These are phyloP conservation scores for Lasioglossum marginatum DNA, from an alignment of 2,888 invertebrate genomes.

Conservation along the genomic window DNA sequence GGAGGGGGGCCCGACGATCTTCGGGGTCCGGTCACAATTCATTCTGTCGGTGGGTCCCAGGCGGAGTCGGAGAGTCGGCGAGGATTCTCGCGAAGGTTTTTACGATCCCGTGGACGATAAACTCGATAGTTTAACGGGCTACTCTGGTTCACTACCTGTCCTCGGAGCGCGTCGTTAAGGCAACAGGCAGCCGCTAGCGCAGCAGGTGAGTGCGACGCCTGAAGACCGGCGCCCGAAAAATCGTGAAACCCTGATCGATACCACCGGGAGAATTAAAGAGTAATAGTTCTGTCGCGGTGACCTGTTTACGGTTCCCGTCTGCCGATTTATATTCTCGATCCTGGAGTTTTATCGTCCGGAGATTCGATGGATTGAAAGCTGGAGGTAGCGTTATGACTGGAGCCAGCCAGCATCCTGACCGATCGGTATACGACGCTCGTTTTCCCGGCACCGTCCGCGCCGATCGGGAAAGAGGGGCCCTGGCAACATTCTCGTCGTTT, in stretches of 20 bases:
- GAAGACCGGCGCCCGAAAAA: conserved; percentile 19
- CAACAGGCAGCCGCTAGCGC: conserved; percentile 58
- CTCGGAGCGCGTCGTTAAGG: conserved; percentile 69
- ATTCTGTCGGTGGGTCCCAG: conserved; percentile 46
- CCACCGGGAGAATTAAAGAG: conserved; percentile 6
- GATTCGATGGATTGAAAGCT: neutral
- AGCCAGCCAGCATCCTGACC: neutral
- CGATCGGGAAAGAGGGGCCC: neutral
- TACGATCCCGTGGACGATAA: conserved; percentile 77
- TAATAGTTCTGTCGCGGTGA: neutral
- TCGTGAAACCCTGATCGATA: conserved; percentile 47
- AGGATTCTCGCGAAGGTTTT: conserved; percentile 68
- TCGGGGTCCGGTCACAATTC: conserved; percentile 56
- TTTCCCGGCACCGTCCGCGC: neutral
- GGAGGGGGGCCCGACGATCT: conserved; percentile 35
- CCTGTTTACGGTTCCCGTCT: neutral
- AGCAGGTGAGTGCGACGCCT: conserved; percentile 49
- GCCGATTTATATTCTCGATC: neutral
- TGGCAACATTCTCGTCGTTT: conserved; percentile 39
- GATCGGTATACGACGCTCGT: conserved; percentile 21
- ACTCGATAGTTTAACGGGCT: conserved; percentile 78
- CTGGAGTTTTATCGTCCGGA: neutral
- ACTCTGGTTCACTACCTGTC: conserved; percentile 70
- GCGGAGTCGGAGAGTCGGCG: conserved; percentile 48
- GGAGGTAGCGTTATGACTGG: neutral